Evolutionary conservation across 2,113 vertebrate genomes (phyloP), one percentile per base, ranked within the genome.

Genomic region (Terrapene triunguis): DNA sequence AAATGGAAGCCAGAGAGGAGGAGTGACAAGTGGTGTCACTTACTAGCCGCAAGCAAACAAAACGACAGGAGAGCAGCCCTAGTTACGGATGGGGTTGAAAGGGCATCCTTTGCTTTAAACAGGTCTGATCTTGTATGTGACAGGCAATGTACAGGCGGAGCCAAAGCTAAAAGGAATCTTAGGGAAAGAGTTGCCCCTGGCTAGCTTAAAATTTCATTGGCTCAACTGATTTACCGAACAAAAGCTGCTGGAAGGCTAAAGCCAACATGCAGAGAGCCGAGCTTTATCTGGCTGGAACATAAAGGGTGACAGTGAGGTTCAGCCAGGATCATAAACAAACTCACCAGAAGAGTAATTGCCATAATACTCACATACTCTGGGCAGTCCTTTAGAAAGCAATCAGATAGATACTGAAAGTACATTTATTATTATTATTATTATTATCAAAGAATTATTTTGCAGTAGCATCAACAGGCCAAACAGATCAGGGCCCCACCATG

Each of bases 271-370:
- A 83, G 47, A 48, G 54, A 16, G 83, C 9, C 11, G 62, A 10
- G 14, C 50, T 95, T 84, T 24, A 82, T 35, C 44, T 51, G 51
- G 54, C 44, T 57, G 22, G 65, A n/a, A 24, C 13, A 76, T 0
- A 0, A 0, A 0, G 1, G 59, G 32, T 24, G 80, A 13, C 21
- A 78, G 1, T 1, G 0, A 38, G 78, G 19, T 22, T 93, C 81
- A 2, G 2, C 8, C 17, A 72, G 14, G 51, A 53, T 12, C 10
- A 6, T 5, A 87, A 1, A 17, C 8, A 87, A 16, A 2, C 21
- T 16, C 78, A 38, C 4, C 22, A 72, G 35, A 90, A 85, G 79
- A 3, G 14, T 4, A 47, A 35, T 80, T 48, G 14, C 11, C 21
- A 80, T 10, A 35, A 21, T 1, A 35, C 44, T 44, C 0, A 17